phyloP scores from a whole-genome alignment of 1,140 invertebrate species.

The Zelostemma sp. region DNA sequence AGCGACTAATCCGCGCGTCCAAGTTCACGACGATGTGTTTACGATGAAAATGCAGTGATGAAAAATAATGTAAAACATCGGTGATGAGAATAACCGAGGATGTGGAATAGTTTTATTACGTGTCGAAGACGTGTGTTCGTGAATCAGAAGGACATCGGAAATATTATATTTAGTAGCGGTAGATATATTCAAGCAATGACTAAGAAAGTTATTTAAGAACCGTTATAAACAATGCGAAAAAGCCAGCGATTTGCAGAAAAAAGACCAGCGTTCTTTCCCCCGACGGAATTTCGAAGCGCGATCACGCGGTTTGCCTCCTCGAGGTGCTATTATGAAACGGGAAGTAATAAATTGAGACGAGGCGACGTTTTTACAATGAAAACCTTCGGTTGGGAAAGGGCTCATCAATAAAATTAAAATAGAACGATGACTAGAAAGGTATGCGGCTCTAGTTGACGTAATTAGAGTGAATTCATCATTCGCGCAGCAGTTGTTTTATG shows the following conservation, averaged over 20 bases:
- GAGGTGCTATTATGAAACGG: no score
- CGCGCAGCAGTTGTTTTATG: constrained; percentile 15
- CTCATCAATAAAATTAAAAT: constrained; percentile 22
- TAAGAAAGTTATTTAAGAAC: constrained; percentile 2
- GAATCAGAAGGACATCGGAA: constrained; percentile 9
- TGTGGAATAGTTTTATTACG: constrained; percentile 5
- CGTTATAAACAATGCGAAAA: constrained; percentile 5
- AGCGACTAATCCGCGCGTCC: no score
- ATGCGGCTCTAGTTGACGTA: constrained; percentile 23
- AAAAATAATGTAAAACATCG: constrained; percentile 1
- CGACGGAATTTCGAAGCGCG: no score
- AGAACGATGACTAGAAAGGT: constrained; percentile 17
- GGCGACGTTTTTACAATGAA: no score
- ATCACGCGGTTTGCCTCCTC: no score
- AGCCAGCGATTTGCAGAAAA: neutral
- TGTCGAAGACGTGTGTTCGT: constrained; percentile 1
- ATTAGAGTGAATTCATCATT: constrained; percentile 38
- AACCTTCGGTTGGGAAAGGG: neutral
- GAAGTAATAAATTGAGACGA: no score
- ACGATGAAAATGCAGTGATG: neutral
- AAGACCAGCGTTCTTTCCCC: no score
- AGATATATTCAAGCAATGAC: constrained; percentile 4
- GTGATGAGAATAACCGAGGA: neutral
- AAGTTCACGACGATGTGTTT: neutral
- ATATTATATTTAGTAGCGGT: constrained; percentile 9